These are phyloP conservation scores for Lepus americanus DNA, from an alignment of 2,113 vertebrate genomes.

Conservation along the genomic window DNA sequence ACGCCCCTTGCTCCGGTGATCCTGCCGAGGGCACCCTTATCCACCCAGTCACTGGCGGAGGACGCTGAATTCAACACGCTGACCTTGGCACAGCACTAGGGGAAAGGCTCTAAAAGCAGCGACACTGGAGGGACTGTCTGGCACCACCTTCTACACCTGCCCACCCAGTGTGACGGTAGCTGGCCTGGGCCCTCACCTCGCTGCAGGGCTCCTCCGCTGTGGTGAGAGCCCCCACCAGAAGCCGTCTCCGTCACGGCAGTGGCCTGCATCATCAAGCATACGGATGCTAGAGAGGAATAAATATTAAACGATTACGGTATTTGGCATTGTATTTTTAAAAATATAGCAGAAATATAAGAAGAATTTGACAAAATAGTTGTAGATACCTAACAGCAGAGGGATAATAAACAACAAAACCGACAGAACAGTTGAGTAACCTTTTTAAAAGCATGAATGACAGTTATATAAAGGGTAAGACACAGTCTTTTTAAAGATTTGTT, in stretches of 20 bases:
- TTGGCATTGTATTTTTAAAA: background rate
- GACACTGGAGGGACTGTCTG: background rate
- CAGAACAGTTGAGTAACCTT: background rate
- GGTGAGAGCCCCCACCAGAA: background rate
- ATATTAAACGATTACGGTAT: constrained; percentile 26
- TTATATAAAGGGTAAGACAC: background rate
- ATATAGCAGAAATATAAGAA: constrained; percentile 14
- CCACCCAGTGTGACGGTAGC: background rate
- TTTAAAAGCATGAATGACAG: constrained; percentile 1
- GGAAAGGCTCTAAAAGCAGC: background rate
- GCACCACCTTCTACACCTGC: background rate
- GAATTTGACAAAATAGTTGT: background rate
- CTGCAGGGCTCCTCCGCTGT: background rate
- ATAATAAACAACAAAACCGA: constrained; percentile 3
- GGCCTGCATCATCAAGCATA: constrained; percentile 50
- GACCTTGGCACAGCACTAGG: background rate
- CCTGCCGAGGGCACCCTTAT: background rate
- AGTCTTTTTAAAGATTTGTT: background rate
- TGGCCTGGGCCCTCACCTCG: constrained; percentile 50
- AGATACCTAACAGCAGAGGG: background rate
- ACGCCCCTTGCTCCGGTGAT: background rate
- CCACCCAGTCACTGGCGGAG: background rate
- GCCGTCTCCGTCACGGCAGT: background rate
- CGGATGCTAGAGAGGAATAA: constrained; percentile 59
- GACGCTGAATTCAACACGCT: background rate